Percentiles rank a stretch among this genome's conserved stretches.
Conservation (phyloP, 2,888 invertebrate species). For the Standfussiana lucernea region DNA sequence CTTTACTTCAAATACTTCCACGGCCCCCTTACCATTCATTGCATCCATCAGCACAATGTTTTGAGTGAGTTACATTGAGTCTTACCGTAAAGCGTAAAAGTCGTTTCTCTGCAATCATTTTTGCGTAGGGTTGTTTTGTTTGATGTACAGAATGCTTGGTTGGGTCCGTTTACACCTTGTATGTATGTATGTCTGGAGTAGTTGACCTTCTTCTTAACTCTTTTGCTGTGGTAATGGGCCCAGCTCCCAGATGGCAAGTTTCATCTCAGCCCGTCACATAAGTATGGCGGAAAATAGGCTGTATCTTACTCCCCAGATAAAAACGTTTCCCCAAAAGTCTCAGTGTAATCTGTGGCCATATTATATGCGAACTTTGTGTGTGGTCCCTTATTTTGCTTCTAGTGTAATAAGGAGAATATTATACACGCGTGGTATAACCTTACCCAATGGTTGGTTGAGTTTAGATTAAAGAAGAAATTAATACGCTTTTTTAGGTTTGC, state of each 20-base stretch:
- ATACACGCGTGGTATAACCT: constrained; percentile 15
- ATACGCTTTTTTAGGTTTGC: constrained; percentile 15
- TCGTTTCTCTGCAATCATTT: too few relatives aligned
- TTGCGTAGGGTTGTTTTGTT: too few relatives aligned
- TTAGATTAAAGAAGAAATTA: constrained; percentile 24
- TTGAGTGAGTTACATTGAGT: too few relatives aligned
- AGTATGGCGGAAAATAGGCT: constrained; percentile 59
- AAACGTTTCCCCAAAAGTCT: constrained; percentile 54
- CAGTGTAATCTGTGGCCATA: constrained; percentile 52
- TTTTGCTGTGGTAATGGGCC: constrained; percentile 1
- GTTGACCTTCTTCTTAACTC: constrained; percentile 14
- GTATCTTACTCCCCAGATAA: constrained; percentile 61
- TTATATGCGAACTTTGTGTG: constrained; percentile 53
- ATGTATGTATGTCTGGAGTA: not conserved
- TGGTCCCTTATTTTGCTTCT: constrained; percentile 45
- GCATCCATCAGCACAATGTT: too few relatives aligned
- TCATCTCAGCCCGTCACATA: constrained; percentile 63
- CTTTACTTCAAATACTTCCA: too few relatives aligned
- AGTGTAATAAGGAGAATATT: constrained; percentile 36
- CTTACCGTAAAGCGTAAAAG: too few relatives aligned
- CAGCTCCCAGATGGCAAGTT: constrained; percentile 54
- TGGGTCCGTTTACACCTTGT: too few relatives aligned
- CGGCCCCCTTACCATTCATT: too few relatives aligned
- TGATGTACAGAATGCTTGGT: too few relatives aligned
- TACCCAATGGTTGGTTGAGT: constrained; percentile 10